phyloP scores from a whole-genome alignment of 2,888 invertebrate species.

The Willowsia nigromaculata region DNA sequence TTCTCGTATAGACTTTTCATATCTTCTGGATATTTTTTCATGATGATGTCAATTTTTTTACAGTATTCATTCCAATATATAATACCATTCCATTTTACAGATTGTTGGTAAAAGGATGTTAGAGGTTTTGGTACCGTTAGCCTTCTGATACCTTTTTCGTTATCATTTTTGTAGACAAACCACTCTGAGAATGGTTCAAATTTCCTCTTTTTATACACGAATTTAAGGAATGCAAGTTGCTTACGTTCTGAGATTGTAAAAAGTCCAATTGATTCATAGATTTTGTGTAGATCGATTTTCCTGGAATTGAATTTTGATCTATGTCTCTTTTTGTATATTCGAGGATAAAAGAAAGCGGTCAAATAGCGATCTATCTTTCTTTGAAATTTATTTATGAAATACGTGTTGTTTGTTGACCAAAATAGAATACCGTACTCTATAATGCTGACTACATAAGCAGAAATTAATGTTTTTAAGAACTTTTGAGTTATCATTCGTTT shows the following conservation, averaged over 20 bases:
- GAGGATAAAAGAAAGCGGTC: not conserved
- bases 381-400: not conserved
- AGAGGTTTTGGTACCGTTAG: not conserved
- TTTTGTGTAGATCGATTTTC: not conserved
- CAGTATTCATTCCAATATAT: too few species aligned
- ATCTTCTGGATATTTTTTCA: too few species aligned
- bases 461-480: not conserved
- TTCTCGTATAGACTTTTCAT: too few species aligned
- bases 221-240: not conserved
- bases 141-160: not conserved
- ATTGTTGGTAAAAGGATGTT: too few species aligned
- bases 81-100: too few species aligned
- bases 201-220: not conserved
- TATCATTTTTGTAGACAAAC: not conserved
- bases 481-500: not conserved
- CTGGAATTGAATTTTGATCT: not conserved
- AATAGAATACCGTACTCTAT: not conserved
- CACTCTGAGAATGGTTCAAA: not conserved
- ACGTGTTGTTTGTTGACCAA: not conserved
- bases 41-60: too few species aligned
- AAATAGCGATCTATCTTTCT: not conserved
- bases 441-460: not conserved
- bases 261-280: not conserved
- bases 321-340: not conserved
- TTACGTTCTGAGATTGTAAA: not conserved